Evolutionary conservation across 2,797 vertebrate species (phyloP).

Genomic region (Coracias cyanogaster): DNA sequence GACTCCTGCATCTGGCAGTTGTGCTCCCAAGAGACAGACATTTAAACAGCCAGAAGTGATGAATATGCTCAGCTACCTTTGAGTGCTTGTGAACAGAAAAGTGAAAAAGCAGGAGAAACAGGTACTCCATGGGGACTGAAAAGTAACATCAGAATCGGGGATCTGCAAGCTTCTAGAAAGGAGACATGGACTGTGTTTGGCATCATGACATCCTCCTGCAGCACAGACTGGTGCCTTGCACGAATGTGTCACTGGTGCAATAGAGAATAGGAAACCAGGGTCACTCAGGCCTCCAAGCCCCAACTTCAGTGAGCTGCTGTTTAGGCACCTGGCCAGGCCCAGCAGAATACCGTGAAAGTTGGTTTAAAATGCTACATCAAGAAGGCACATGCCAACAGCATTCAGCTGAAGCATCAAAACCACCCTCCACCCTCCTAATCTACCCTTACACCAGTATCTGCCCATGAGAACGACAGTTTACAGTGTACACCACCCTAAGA

Average conservation of each 20-base stretch:
- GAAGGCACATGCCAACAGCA: not conserved
- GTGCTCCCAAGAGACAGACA: conserved; percentile 7
- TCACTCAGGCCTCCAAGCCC: not conserved
- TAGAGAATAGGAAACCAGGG: not conserved
- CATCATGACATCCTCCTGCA: not conserved
- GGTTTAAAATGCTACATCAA: not conserved
- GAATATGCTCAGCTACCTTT: not conserved
- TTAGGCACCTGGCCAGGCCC: not conserved
- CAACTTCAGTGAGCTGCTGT: not conserved
- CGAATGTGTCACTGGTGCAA: fast-evolving
- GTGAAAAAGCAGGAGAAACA: not conserved
- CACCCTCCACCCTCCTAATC: not conserved
- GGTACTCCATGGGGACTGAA: not conserved
- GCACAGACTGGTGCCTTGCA: not conserved
- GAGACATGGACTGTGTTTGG: not conserved
- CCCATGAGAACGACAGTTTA: not conserved
- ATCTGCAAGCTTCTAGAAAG: not conserved
- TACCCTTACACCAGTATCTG: not conserved
- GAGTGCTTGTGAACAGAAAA: not conserved
- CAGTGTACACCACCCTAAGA: not conserved
- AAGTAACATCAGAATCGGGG: not conserved
- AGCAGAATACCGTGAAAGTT: not conserved
- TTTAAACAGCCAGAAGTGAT: conserved; percentile 10
- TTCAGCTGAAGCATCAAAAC: not conserved
- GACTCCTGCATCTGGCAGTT: conserved; percentile 14